Base-by-base conservation (phyloP, 2,113 vertebrate species). In the Engystomops pustulosus region DNA sequence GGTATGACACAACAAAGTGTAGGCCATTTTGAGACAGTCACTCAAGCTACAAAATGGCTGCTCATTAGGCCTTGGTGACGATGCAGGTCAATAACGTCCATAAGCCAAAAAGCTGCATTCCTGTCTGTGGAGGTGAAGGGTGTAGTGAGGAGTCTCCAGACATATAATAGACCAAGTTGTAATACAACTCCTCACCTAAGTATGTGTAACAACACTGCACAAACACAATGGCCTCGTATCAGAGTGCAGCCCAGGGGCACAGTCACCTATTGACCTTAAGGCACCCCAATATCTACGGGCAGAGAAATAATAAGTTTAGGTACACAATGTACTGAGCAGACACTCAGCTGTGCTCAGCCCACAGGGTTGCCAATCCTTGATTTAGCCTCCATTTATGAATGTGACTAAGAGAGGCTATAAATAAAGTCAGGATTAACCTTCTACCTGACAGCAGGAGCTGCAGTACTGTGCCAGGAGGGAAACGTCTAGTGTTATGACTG, bases 221-320 rank as follows among this genome's bases (percentile, higher is more conserved):
- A 5, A 25, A 18, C n/a, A 47, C 8, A 47, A 72, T 47, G 14
- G 30, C 38, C 34, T 9, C 6, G 60, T 69, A 18, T n/a, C 12
- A 34, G 65, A 68, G 34, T 20, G 7, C 34, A 69, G 65, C 65
- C 34, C 10, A 1, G 11, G 38, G 36, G 41, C 69, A 38, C n/a
- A n/a, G n/a, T n/a, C n/a, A n/a, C n/a, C n/a, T n/a, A n/a, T n/a
- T n/a, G n/a, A n/a, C n/a, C n/a, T n/a, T n/a, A 14, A 20, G 4
- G 38, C 8, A 41, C 38, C 38, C 38, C 38, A 41, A 41, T 41
- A 41, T 8, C 38, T 8, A 41, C 38, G 4, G 38, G 38, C 38
- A 4, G 38, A 41, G 67, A 17, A 17, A 70, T 71, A 70, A 70
- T 51, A 51, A 69, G 79, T 70, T 81, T 53, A 70, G 62, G 60